Conservation (phyloP, 2,113 vertebrate genomes). For the Vanacampus margaritifer region DNA sequence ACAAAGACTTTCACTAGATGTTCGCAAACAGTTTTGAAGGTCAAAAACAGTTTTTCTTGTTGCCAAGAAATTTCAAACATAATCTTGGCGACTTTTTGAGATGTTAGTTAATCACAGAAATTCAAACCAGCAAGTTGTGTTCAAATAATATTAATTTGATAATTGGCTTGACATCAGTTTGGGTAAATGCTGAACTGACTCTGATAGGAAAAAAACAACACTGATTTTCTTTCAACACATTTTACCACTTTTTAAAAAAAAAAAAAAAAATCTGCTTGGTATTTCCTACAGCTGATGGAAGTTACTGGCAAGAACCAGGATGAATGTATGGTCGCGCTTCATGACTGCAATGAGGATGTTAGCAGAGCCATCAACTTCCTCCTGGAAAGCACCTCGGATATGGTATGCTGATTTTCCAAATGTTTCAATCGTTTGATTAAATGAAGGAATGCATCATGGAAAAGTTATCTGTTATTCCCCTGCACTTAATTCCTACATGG, state of each 20-base stretch:
- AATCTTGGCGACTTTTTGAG: no score
- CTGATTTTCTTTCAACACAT: neutral
- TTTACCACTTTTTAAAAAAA: neutral
- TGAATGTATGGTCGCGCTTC: constrained; percentile 96
- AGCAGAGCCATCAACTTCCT: constrained; percentile 98
- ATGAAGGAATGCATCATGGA: neutral
- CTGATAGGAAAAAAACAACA: neutral
- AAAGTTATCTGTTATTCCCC: neutral
- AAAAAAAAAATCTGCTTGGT: constrained; percentile 3
- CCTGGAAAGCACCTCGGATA: constrained; percentile 94
- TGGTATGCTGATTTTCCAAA: constrained; percentile 69
- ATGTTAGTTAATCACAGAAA: no score
- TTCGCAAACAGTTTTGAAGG: no score
- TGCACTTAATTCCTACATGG: neutral
- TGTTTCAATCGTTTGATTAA: neutral
- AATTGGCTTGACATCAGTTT: no score
- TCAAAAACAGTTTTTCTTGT: no score
- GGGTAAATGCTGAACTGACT: no score
- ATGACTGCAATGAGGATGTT: constrained; percentile 95
- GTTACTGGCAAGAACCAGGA: constrained; percentile 99
- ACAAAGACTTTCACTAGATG: no score
- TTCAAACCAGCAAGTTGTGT: no score
- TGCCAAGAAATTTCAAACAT: no score
- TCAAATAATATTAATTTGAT: no score
- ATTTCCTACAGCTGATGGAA: constrained; percentile 84